Base-by-base conservation (phyloP, 1,140 invertebrate species). In the Bombus affinis region DNA sequence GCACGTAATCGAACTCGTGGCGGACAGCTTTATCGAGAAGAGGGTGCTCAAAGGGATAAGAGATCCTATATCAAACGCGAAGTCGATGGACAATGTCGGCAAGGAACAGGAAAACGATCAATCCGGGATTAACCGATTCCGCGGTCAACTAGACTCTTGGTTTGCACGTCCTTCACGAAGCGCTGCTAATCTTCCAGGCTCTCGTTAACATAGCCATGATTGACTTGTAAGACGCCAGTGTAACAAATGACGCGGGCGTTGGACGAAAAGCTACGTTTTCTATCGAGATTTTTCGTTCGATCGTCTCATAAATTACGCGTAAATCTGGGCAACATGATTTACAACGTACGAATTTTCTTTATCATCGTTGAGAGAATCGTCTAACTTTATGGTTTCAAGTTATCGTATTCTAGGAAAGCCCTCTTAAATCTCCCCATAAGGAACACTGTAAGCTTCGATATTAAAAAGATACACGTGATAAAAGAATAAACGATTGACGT, bases 121-220 rank as follows among this genome's bases (percentile, higher is more conserved):
- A 89, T 86, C 83, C 32, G 6, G 68, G 66, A 82, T 89, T 83
- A 83, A 32, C 25, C 9, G 75, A 89, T 86, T 77, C 66, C 37
- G 71, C 25, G 84, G 79, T 86, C 44, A 57, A 32, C 32, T 68
- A 28, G 44, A 59, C 10, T 18, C 78, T 80, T 39, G 39, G 62
- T 47, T 89, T 76, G 37, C 62, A 47, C 47, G 25, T 22, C 42
- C 53, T 80, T 75, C n/a, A 37, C 35, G 5, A 76, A 13, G 35
- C 42, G n/a, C 65, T 25, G 28, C 35, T 86, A 84, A 89, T 84
- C 59, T 68, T 73, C 25, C 5, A 37, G 80, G 37, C 25, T 66
- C 76, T 89, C 68, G 85, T 89, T 90, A 86, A 86, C 76, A 35
- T 39, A 15, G 5, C 37, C 66, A 32, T 78, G 88, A 88, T 89